A percentile compares a stretch with the other conserved stretches of the same genome.
Evolutionary conservation across 2,888 invertebrate genomes (phyloP).

Genomic region (Melanostoma mellinum): DNA sequence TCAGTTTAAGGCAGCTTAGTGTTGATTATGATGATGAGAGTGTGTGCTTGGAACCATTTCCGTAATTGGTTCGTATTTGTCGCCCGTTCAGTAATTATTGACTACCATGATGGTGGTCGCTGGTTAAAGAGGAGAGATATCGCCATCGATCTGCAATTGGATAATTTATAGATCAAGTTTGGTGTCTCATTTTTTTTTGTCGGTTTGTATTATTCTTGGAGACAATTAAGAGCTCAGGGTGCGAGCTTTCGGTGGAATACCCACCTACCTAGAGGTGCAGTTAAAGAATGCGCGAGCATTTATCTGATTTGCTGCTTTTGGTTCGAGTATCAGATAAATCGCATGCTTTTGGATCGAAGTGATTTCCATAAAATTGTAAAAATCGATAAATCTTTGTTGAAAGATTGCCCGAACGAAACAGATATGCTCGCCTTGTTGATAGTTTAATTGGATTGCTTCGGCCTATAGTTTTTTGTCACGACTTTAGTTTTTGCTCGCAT

Average conservation of each 20-base stretch:
- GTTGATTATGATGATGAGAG: slow-evolving; percentile 57
- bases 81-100: slow-evolving; percentile 61
- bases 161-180: slow-evolving; percentile 59
- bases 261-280: slow-evolving; percentile 35
- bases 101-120: slow-evolving; percentile 51
- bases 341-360: slow-evolving; percentile 28
- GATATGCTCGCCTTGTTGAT: neutral
- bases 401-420: neutral
- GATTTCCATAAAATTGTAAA: slow-evolving; percentile 39
- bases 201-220: neutral
- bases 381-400: slow-evolving; percentile 36
- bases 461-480: slow-evolving; percentile 28
- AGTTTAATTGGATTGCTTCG: slow-evolving; percentile 45
- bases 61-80: slow-evolving; percentile 65
- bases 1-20: slow-evolving; percentile 48
- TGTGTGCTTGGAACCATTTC: slow-evolving; percentile 52
- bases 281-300: slow-evolving; percentile 15
- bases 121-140: slow-evolving; percentile 12
- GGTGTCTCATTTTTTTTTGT: slow-evolving; percentile 7
- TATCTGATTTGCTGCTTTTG: slow-evolving; percentile 50
- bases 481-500: neutral
- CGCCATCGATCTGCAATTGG: slow-evolving; percentile 44
- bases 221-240: slow-evolving; percentile 38
- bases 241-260: slow-evolving; percentile 30
- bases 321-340: slow-evolving; percentile 54